Percentiles rank a stretch among this genome's conserved stretches.
Evolutionary conservation across 2,888 invertebrate species (phyloP).

Genomic region (Charanyca ferruginea): DNA sequence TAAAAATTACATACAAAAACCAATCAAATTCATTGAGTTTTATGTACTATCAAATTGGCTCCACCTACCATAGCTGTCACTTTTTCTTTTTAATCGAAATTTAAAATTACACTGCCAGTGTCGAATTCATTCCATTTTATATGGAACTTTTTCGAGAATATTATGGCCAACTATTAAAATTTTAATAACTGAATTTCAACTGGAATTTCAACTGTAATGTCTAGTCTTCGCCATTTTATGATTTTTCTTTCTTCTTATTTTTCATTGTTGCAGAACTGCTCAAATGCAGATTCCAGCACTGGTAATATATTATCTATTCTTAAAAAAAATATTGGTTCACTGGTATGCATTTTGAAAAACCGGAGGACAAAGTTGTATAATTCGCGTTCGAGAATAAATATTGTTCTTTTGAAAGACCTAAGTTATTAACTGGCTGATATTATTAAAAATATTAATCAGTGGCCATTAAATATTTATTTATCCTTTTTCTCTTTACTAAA

Average conservation of each 20-base stretch:
- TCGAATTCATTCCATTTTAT: constrained; percentile 11
- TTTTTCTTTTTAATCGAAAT: background rate
- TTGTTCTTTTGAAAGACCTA: constrained; percentile 24
- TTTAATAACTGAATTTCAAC: constrained; percentile 14
- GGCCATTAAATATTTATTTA: constrained; percentile 9
- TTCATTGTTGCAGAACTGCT: constrained; percentile 7
- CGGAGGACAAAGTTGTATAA: background rate
- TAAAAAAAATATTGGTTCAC: background rate
- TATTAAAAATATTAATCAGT: background rate
- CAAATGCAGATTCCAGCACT: constrained; percentile 11
- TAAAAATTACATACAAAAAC: background rate
- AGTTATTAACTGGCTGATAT: constrained; percentile 14
- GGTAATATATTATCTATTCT: background rate
- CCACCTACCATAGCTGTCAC: background rate
- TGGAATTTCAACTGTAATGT: background rate
- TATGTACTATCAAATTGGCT: too few relatives aligned
- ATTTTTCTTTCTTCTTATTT: constrained; percentile 11
- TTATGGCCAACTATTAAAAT: constrained; percentile 9
- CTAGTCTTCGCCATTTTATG: constrained; percentile 9
- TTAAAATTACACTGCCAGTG: constrained; percentile 12
- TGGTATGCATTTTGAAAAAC: constrained; percentile 24
- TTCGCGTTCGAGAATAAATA: constrained; percentile 9
- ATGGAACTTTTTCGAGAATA: constrained; percentile 8
- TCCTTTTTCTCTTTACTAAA: background rate
- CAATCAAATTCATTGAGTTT: too few relatives aligned